These are phyloP conservation scores for Conopomorpha cramerella DNA, from an alignment of 1,140 invertebrate genomes.

Conservation along the genomic window DNA sequence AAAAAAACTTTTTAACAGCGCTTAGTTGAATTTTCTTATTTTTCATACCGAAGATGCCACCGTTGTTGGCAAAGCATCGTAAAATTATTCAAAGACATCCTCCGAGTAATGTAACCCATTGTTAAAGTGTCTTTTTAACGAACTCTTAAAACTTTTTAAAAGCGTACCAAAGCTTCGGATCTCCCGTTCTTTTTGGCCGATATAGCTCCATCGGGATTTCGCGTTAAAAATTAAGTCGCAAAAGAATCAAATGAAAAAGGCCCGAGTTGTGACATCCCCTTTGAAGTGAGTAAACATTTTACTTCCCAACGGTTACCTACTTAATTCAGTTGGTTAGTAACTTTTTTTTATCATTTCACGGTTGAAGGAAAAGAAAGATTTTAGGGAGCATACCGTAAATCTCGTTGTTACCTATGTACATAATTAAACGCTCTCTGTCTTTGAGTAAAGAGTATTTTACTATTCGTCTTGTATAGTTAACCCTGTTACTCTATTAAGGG, in stretches of 20 bases:
- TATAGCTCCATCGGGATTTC: constrained; percentile 28
- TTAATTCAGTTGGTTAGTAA: too few species aligned
- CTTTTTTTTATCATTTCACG: too few species aligned
- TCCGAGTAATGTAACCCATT: constrained; percentile 42
- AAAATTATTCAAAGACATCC: constrained; percentile 45
- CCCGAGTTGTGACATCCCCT: constrained; percentile 38
- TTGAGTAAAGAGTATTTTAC: too few species aligned
- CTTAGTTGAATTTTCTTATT: background rate
- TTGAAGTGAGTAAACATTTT: constrained; percentile 49
- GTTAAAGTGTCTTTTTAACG: constrained; percentile 51
- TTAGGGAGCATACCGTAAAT: too few species aligned
- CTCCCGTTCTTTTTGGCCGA: too few species aligned
- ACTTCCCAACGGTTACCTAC: too few species aligned
- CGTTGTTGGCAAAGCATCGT: constrained; percentile 19
- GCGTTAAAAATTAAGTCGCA: constrained; percentile 50
- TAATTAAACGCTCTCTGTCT: too few species aligned
- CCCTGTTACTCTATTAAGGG: too few species aligned
- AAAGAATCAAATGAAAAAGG: constrained; percentile 41
- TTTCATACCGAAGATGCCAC: too few species aligned
- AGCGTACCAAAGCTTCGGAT: constrained; percentile 40
- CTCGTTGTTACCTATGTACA: too few species aligned
- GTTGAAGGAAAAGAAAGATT: too few species aligned
- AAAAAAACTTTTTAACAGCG: background rate
- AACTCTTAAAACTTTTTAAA: constrained; percentile 44
- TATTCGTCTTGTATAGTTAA: too few species aligned